Conservation (phyloP, 1,140 invertebrate species). For the Cotesia vestalis region DNA sequence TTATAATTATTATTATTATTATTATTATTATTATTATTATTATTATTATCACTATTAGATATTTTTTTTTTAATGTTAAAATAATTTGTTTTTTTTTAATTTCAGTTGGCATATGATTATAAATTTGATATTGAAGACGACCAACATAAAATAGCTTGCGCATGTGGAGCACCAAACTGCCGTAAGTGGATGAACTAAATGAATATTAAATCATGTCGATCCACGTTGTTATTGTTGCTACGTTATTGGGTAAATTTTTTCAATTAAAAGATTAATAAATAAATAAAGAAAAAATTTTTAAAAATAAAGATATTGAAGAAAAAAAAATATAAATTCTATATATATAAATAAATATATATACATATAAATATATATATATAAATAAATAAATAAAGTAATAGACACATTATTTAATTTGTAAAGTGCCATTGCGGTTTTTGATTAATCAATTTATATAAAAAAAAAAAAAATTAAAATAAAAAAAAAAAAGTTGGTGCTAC, state of each 20-base stretch:
- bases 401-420: conserved; percentile 64
- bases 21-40: no score
- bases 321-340: conserved; percentile 36
- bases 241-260: conserved; percentile 57
- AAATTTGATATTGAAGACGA: conserved; percentile 99
- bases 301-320: conserved; percentile 47
- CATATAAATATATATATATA: conserved; percentile 49
- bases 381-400: conserved; percentile 52
- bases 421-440: conserved; percentile 65
- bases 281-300: conserved; percentile 50
- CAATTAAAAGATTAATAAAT: no score
- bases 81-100: conserved; percentile 40
- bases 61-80: not conserved
- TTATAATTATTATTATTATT: no score
- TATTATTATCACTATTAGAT: not conserved
- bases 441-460: conserved; percentile 61
- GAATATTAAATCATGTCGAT: conserved; percentile 10
- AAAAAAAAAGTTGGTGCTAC: conserved; percentile 59
- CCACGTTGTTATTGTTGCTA: conserved; percentile 66
- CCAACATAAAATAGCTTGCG: conserved; percentile 97
- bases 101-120: conserved; percentile 97
- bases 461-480: conserved; percentile 44
- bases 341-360: conserved; percentile 50
- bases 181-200: conserved; percentile 99
- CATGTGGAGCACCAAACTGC: conserved; percentile 97